Evolutionary conservation across 2,888 invertebrate genomes (phyloP).

Genomic region (Sinotaia quadrata): DNA sequence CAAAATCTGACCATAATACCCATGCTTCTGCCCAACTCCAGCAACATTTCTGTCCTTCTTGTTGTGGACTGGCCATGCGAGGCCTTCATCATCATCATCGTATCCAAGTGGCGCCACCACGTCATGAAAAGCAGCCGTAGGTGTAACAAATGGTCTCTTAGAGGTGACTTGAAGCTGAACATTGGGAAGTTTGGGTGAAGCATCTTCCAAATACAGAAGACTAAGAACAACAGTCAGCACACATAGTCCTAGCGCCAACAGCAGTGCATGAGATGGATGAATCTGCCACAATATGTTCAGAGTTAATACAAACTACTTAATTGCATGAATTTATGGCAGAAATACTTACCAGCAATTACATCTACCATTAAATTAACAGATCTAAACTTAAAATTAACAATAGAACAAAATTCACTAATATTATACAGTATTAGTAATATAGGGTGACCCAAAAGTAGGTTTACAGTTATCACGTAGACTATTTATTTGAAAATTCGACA

Average conservation of each 20-base stretch:
- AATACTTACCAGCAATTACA: too few species aligned
- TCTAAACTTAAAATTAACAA: too few species aligned
- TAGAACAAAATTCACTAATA: too few species aligned
- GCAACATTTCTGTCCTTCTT: not conserved
- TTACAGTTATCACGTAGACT: too few species aligned
- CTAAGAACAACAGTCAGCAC: constrained; percentile 27
- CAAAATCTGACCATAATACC: not conserved
- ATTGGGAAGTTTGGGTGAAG: constrained; percentile 27
- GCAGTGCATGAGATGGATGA: constrained; percentile 28
- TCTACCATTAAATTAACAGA: too few species aligned
- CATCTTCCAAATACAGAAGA: constrained; percentile 33
- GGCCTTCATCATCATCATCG: not conserved
- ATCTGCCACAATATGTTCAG: too few species aligned
- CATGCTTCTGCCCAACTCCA: not conserved
- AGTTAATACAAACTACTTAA: too few species aligned
- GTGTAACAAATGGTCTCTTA: not conserved
- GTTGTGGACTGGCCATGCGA: constrained; percentile 18
- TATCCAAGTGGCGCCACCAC: not conserved
- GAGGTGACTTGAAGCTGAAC: constrained; percentile 1
- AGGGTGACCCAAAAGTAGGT: too few species aligned
- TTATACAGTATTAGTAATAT: too few species aligned
- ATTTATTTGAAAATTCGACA: too few species aligned
- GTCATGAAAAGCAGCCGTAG: not conserved
- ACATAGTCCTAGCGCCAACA: constrained; percentile 24
- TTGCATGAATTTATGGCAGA: too few species aligned